These are phyloP conservation scores for Oreochromis mossambicus DNA, from an alignment of 2,797 vertebrate genomes.

Conservation along the genomic window DNA sequence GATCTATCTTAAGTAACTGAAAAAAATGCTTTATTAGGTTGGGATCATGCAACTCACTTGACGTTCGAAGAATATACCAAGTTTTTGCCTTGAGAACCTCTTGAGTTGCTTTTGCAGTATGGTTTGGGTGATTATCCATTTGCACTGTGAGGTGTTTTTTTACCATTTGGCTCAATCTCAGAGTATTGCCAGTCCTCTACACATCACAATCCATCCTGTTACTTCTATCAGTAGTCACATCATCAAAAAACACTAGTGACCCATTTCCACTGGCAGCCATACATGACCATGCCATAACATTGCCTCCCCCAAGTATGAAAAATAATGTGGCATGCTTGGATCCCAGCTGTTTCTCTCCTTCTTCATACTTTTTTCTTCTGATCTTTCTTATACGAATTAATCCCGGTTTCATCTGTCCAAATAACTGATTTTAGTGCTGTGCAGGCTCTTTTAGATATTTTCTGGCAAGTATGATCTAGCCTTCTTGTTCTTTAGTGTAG, in stretches of 20 bases:
- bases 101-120: background rate
- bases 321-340: background rate
- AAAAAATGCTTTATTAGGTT: background rate
- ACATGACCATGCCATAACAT: background rate
- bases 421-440: background rate
- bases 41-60: background rate
- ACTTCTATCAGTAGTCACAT: background rate
- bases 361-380: background rate
- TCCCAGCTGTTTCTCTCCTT: background rate
- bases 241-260: background rate
- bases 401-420: background rate
- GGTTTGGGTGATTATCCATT: background rate
- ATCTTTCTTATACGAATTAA: fast-evolving
- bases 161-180: background rate
- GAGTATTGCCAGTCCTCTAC: background rate
- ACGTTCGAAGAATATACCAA: background rate
- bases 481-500: background rate
- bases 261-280: background rate
- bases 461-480: background rate
- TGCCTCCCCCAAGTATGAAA: background rate
- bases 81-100: background rate
- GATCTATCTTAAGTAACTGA: background rate
- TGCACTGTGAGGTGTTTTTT: background rate
- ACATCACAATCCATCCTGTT: background rate
- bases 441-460: background rate